Conservation (phyloP, 2,797 vertebrate species). For the Enteromius treurensis region DNA sequence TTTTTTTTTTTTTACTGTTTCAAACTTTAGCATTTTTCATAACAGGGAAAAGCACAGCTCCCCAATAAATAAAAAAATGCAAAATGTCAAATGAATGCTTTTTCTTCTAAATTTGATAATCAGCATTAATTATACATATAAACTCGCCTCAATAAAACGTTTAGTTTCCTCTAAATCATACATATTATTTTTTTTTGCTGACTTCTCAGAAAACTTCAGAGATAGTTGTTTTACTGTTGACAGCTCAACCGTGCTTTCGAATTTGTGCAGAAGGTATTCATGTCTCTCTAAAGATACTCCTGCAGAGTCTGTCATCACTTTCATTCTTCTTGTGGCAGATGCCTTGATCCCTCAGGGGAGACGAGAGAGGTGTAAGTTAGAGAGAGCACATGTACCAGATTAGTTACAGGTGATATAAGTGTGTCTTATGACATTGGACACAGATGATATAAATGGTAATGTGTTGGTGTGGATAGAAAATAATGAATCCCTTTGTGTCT, state of each 20-base stretch:
- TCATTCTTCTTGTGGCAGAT: constrained; percentile 22
- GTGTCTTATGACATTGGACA: background rate
- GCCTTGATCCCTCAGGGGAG: constrained; percentile 17
- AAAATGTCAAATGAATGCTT: no score
- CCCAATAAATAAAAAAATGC: no score
- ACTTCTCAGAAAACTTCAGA: constrained; percentile 7
- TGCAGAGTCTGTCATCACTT: constrained; percentile 42
- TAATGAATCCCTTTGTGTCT: background rate
- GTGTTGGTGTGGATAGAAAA: background rate
- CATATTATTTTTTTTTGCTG: background rate
- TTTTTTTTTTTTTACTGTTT: no score
- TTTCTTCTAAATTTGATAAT: no score
- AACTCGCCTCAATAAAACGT: background rate
- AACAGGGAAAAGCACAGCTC: no score
- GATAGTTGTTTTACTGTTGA: constrained; percentile 30
- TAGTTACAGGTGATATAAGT: constrained; percentile 3
- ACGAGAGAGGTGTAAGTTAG: constrained; percentile 31
- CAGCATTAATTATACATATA: no score
- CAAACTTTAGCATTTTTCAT: no score
- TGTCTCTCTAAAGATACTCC: constrained; percentile 24
- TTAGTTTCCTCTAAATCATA: background rate
- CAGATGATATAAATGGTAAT: background rate
- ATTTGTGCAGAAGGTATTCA: constrained; percentile 30
- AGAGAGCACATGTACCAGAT: constrained; percentile 30
- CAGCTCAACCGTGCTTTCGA: background rate